These are phyloP conservation scores for Podiceps cristatus DNA, from an alignment of 2,113 vertebrate genomes.

Conservation along the genomic window DNA sequence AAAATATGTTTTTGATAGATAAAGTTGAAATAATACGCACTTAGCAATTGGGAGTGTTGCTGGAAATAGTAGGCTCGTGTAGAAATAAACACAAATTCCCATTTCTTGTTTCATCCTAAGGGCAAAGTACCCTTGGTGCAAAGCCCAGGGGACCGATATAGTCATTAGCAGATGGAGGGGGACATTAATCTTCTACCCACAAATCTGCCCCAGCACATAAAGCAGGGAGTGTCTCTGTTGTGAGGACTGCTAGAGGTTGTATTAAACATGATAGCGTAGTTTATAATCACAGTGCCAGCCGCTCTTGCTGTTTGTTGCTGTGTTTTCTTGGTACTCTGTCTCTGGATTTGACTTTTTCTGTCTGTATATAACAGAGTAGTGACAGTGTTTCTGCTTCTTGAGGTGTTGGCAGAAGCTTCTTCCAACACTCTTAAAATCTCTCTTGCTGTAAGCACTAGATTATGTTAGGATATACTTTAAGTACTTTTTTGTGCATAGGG, in stretches of 20 bases:
- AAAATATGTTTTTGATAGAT: slow-evolving; percentile 28
- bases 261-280: neutral
- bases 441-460: neutral
- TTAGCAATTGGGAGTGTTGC: neutral
- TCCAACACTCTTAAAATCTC: neutral
- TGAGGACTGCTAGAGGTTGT: slow-evolving; percentile 20
- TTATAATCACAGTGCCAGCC: slow-evolving; percentile 1
- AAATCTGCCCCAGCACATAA: slow-evolving; percentile 37
- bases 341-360: neutral
- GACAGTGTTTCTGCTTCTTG: neutral
- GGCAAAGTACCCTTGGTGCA: slow-evolving; percentile 60
- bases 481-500: neutral
- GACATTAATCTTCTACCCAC: slow-evolving; percentile 58
- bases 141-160: slow-evolving; percentile 33
- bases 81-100: slow-evolving; percentile 30
- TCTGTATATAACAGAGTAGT: neutral
- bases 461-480: neutral
- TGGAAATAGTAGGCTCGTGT: neutral
- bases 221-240: slow-evolving; percentile 26
- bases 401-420: neutral
- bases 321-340: neutral
- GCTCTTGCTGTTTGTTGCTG: neutral
- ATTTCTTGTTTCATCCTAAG: slow-evolving; percentile 55
- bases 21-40: slow-evolving; percentile 40
- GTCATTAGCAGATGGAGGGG: slow-evolving; percentile 58